phyloP scores from a whole-genome alignment of 2,888 invertebrate species.

The Hypercompe scribonia region DNA sequence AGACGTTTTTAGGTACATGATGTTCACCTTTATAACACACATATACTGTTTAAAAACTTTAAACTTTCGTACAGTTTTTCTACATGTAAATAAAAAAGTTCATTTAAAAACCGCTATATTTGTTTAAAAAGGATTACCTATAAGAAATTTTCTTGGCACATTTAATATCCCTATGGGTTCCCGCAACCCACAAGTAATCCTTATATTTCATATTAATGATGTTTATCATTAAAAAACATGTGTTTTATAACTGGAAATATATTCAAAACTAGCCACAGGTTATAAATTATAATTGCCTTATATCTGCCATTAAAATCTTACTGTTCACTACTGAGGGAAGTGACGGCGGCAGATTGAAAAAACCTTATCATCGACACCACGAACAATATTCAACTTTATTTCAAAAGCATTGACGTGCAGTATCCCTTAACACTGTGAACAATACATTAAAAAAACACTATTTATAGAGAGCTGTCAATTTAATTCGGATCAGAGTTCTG shows the following conservation, averaged over 20 bases:
- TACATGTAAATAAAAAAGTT: too few relatives aligned
- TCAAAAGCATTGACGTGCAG: not conserved
- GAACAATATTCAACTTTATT: conserved; percentile 17
- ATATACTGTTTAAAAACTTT: too few relatives aligned
- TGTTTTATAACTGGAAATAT: conserved; percentile 20
- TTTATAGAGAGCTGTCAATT: conserved; percentile 76
- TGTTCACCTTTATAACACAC: too few relatives aligned
- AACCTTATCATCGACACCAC: conserved; percentile 15
- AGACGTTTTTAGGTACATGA: too few relatives aligned
- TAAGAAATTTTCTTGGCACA: too few relatives aligned
- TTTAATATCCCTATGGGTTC: too few relatives aligned
- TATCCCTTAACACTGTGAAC: conserved; percentile 19
- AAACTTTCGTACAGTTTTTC: too few relatives aligned
- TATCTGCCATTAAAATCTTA: conserved; percentile 44
- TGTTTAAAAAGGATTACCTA: not conserved
- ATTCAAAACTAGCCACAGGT: conserved; percentile 22
- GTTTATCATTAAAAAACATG: conserved; percentile 12
- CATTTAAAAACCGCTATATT: not conserved
- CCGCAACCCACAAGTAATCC: not conserved
- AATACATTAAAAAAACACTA: conserved; percentile 53
- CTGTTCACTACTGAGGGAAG: conserved; percentile 32
- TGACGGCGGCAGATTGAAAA: conserved; percentile 36
- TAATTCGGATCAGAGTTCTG: conserved; percentile 70
- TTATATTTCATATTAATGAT: conserved; percentile 11
- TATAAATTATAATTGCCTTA: conserved; percentile 43